Evolutionary conservation across 2,888 invertebrate species (phyloP), one percentile per base, ranked within the genome.

Genomic region (Drosophila koepferae): DNA sequence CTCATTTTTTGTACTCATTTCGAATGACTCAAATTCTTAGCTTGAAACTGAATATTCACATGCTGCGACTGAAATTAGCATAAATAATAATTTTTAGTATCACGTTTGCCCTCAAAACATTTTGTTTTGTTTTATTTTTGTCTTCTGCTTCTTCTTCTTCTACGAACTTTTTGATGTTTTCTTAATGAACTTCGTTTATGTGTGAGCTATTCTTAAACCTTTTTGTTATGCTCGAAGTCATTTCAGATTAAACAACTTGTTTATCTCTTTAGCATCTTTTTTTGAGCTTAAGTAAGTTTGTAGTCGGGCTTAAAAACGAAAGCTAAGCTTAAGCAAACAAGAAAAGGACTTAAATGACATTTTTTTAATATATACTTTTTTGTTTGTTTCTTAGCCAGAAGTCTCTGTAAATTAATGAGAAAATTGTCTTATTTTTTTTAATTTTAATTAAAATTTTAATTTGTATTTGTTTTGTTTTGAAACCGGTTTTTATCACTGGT

Each of bases 41-140:
- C 55, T 20, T 34, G 8, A 23, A 16, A 31, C 18, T 58, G 55
- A 14, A 59, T 64, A 81, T 70, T 82, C 88, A 79, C 83, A 82
- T 76, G 80, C 68, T 70, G 74, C 48, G 48, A 14, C 43, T 46
- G 43, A 68, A 81, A 80, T 78, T 76, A 73, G 77, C 85, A 87
- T 80, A 76, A 71, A 41, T 14, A 56, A 5, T 18, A 14, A 56
- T 40, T 82, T 82, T 77, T 66, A 77, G 74, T 64, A 82, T 85
- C 86, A 90, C 90, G 86, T 85, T 85, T 84, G 81, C 58, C 76
- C 78, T 63, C 67, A 80, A 82, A 84, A 83, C 70, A 63, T 73
- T 68, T 48, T 6, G 28, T 28, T 28, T 28, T 28, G 28, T 28
- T 71, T 65, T 55, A 9, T 53, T 18, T 20, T 54, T 48, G 41